phyloP scores from a whole-genome alignment of 1,140 invertebrate genomes.

The Drosophila gunungcola region DNA sequence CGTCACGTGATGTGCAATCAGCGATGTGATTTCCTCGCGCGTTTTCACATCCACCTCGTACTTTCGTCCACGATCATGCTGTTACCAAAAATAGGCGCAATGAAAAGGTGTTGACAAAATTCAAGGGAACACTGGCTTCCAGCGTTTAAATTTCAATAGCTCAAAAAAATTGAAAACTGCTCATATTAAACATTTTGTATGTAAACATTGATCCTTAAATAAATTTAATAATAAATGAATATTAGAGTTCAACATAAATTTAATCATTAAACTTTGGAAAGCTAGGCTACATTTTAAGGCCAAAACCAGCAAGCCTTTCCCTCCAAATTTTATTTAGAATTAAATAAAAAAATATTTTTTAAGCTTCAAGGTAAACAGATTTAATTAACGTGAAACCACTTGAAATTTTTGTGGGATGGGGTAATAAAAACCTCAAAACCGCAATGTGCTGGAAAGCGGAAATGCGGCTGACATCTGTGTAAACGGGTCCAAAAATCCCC shows the following conservation, averaged over 20 bases:
- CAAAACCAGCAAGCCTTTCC: not conserved
- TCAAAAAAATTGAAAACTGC: too few relatives aligned
- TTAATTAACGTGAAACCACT: slow-evolving; percentile 41
- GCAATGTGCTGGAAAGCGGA: slow-evolving; percentile 38
- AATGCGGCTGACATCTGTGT: slow-evolving; percentile 69
- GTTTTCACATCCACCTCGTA: slow-evolving; percentile 92
- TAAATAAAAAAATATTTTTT: not conserved
- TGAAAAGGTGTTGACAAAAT: slow-evolving; percentile 8
- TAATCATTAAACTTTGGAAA: too few relatives aligned
- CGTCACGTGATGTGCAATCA: slow-evolving; percentile 99
- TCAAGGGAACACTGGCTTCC: not conserved
- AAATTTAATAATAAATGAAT: too few relatives aligned
- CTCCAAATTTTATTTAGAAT: not conserved
- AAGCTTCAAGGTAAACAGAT: slow-evolving; percentile 21
- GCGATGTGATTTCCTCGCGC: slow-evolving; percentile 97
- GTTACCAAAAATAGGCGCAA: slow-evolving; percentile 33
- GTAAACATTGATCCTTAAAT: too few relatives aligned
- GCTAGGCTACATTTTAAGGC: too few relatives aligned
- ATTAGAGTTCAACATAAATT: too few relatives aligned
- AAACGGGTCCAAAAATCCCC: slow-evolving; percentile 25
- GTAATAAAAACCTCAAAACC: slow-evolving; percentile 67
- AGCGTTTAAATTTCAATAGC: too few relatives aligned
- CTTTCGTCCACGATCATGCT: slow-evolving; percentile 87
- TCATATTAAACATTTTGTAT: too few relatives aligned
- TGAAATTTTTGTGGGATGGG: slow-evolving; percentile 33